Base-by-base conservation (phyloP, 2,797 vertebrate species). In the Eutrigla gurnardus region DNA sequence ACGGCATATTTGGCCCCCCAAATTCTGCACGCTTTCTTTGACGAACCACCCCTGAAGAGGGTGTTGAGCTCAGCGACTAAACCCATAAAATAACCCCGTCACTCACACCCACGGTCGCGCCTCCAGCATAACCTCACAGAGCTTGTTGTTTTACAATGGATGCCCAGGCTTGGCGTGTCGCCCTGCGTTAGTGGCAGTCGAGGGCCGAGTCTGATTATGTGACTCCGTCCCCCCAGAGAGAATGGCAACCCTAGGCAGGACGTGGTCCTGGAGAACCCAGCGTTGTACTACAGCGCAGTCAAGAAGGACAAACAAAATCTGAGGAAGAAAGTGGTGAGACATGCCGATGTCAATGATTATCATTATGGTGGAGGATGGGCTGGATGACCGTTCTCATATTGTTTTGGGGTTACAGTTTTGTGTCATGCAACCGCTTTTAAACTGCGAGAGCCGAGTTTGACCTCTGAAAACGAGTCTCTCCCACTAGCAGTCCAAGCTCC, bases 281-380 rank as follows among this genome's bases (percentile, higher is more conserved):
- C 95, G 3, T 94, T 96, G 93, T 94, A 96, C 92, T 96, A 96
- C 95, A 96, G 95, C 90, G 94, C 96, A 61, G 96, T 94, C 94
- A 95, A 95, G 95, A 95, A 95, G 95, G 95, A 96, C 94, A 95
- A 95, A 95, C 94, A 95, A 91, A 95, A 93, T 95, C 94, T 95
- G 90, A 95, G 95, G 94, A 95, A 95, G 93, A 96, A 96, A 95
- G 95, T 96, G 95, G 95, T 96, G 95, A 96, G 95, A 95, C 93
- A 94, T 86, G 85, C 83, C 79, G 83, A 88, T 88, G 90, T 80
- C 87, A 88, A 86, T 89, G 75, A 89, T 83, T 78, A 66, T 90
- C 82, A 87, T 84, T 75, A 79, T 91, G 62, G 77, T 85, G 68
- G 72, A 85, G 72, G 77, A 87, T 85, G 85, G 82, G 75, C 88